Percentiles rank a stretch among this genome's conserved stretches.
These are phyloP conservation scores for Notothenia rossii DNA, from an alignment of 2,113 vertebrate genomes.

Conservation along the genomic window DNA sequence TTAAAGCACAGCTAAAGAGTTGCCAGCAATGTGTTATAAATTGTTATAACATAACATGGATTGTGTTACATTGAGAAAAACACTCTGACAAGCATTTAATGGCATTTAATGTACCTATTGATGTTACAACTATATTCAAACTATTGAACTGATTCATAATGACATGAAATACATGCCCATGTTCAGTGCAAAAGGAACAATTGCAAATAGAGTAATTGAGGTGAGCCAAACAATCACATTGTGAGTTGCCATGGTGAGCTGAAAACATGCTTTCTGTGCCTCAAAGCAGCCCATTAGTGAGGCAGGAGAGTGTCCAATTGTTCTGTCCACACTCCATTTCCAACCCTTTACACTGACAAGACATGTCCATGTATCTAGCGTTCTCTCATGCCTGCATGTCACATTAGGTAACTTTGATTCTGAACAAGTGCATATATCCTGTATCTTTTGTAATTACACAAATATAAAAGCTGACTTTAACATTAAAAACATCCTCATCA, in stretches of 20 bases:
- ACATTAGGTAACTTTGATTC: not conserved
- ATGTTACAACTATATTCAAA: not conserved
- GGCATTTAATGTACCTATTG: not conserved
- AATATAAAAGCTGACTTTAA: not conserved
- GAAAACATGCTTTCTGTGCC: conserved; percentile 45
- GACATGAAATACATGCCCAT: conserved; percentile 21
- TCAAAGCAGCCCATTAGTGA: conserved; percentile 63
- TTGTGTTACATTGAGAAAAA: not conserved
- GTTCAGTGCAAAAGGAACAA: conserved; percentile 35
- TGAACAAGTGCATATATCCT: not conserved
- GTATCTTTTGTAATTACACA: not conserved
- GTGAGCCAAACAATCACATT: conserved; percentile 62
- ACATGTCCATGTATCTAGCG: conserved; percentile 17
- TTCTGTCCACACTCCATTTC: conserved; percentile 50
- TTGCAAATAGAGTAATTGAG: conserved; percentile 42
- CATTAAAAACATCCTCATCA: not conserved
- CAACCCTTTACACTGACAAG: conserved; percentile 30
- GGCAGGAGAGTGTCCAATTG: conserved; percentile 35
- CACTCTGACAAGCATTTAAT: not conserved
- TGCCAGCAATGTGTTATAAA: too few species aligned
- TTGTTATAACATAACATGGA: not conserved
- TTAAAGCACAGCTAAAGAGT: not conserved
- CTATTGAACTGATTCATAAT: not conserved
- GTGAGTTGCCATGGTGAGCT: conserved; percentile 70
- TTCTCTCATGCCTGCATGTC: conserved; percentile 13